Base-by-base conservation (phyloP, 2,113 vertebrate species). In the Trogon surrucura region DNA sequence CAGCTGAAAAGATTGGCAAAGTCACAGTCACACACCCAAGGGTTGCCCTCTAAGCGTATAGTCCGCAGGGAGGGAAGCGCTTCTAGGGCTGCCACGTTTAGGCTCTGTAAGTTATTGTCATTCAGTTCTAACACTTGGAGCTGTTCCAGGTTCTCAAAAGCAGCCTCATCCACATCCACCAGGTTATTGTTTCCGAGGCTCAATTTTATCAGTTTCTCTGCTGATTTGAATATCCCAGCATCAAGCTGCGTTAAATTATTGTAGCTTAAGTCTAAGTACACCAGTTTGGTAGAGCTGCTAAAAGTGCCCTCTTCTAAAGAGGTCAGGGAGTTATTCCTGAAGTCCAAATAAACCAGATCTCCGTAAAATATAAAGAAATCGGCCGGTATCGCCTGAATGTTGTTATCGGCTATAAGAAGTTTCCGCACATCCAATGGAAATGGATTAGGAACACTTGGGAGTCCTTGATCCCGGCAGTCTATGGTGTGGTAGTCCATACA, bases 341-440 rank as follows among this genome's bases (percentile, higher is more conserved):
- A 98, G 98, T 99, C 99, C 98, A 99, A 92, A 97, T 99, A 99
- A 51, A 99, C 98, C 92, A 99, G 98, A 96, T 99, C 99, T 79
- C 99, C 99, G 93, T 99, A 99, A 96, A 99, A 98, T 85, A 99
- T 98, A 95, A 99, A 98, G 96, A 99, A 99, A 98, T 99, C 99
- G 5, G 98, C 98, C 26, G 99, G 99, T 95, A 99, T 99, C 17
- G 85, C 97, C 96, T 98, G 98, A 82, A 99, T 99, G 98, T 98
- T 98, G 98, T 99, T 99, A 97, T 99, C 98, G 14, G 99, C 98
- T 95, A 99, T 98, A 19, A 99, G 98, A 58, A 99, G 98, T 96
- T 99, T 98, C 93, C 99, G 98, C 62, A 99, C 98, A 73, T 99
- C 99, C 98, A 99, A 57, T 9, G 99, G 99, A 92, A 99, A 99